These are phyloP conservation scores for Mola mola DNA, from an alignment of 2,113 vertebrate genomes.

Conservation along the genomic window DNA sequence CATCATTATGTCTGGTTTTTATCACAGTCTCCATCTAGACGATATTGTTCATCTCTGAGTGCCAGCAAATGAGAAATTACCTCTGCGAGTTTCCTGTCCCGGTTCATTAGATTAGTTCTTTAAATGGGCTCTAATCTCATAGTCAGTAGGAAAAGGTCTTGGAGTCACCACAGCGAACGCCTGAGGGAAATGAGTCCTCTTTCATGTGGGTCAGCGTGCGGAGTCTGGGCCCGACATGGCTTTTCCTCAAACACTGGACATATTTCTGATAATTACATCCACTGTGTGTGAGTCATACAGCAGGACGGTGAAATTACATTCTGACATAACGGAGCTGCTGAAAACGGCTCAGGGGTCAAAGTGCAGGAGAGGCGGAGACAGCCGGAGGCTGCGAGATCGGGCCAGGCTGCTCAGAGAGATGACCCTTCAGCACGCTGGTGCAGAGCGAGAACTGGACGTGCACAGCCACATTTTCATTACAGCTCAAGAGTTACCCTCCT, in stretches of 20 bases:
- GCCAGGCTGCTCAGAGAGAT: no score
- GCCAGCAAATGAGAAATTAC: conserved; percentile 28
- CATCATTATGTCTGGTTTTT: no score
- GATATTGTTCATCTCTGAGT: conserved; percentile 4
- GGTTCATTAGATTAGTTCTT: conserved; percentile 49
- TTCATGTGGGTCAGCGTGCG: conserved; percentile 32
- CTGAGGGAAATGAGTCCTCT: conserved; percentile 30
- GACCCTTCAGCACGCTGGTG: no score
- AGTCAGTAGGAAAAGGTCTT: conserved; percentile 55
- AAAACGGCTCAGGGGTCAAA: conserved; percentile 15
- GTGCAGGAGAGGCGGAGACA: conserved; percentile 1
- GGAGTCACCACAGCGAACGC: conserved; percentile 15
- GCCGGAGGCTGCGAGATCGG: conserved; percentile 12
- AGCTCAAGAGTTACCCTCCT: no score
- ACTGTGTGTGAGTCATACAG: conserved; percentile 10
- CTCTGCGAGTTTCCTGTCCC: conserved; percentile 47
- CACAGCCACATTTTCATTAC: no score
- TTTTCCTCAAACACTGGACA: no score
- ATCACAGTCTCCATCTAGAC: no score
- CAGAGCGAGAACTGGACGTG: no score
- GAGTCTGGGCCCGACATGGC: no score
- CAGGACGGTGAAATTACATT: conserved; percentile 35
- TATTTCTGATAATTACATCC: conserved; percentile 50
- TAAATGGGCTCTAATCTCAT: conserved; percentile 55
- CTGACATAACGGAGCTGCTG: conserved; percentile 56